phyloP scores from a whole-genome alignment of 2,113 vertebrate species.

The Phocoena phocoena region DNA sequence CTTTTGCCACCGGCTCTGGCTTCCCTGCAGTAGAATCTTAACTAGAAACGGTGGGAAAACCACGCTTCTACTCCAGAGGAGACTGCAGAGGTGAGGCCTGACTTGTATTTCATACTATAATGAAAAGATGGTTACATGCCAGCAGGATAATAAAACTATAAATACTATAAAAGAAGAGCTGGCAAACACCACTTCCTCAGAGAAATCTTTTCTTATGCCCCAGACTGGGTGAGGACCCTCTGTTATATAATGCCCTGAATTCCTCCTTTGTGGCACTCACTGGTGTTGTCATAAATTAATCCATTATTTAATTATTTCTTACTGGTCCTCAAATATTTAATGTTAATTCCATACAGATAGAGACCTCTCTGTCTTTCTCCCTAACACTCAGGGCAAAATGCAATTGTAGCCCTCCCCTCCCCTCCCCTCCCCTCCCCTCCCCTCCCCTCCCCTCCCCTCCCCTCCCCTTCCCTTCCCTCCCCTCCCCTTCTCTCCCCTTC shows the following conservation, averaged over 20 bases:
- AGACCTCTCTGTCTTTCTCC: neutral
- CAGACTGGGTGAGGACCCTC: slow-evolving; percentile 45
- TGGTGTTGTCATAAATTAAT: slow-evolving; percentile 22
- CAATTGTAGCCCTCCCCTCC: neutral
- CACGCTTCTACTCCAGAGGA: slow-evolving; percentile 36
- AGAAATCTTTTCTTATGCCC: slow-evolving; percentile 54
- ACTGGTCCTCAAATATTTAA: slow-evolving; percentile 30
- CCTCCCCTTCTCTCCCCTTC: neutral
- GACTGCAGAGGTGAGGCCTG: slow-evolving; percentile 45
- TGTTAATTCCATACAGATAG: slow-evolving; percentile 38
- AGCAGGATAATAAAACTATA: slow-evolving; percentile 76
- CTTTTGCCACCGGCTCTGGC: neutral
- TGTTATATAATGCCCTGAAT: slow-evolving; percentile 30
- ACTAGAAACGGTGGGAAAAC: slow-evolving; percentile 37
- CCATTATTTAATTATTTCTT: slow-evolving; percentile 36
- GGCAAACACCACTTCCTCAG: slow-evolving; percentile 42
- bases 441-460: neutral
- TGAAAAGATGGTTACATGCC: slow-evolving; percentile 56
- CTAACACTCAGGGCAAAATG: neutral
- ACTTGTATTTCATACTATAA: slow-evolving; percentile 72
- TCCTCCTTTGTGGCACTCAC: neutral
- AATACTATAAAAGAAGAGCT: slow-evolving; percentile 68
- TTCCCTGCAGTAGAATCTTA: slow-evolving; percentile 5
- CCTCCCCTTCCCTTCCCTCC: neutral
- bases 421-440: no score